A percentile compares a stretch with the other conserved stretches of the same genome.
These are phyloP conservation scores for Xenopus tropicalis DNA, from an alignment of 2,113 vertebrate species.

Conservation along the genomic window UCB_Xtro_10.0 CM004448.2:49099001-49099500, in stretches of 20 bases:
- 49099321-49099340: too few species aligned
- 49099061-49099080: conserved; percentile 27
- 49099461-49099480: too few species aligned
- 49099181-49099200: conserved; percentile 13
- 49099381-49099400: too few species aligned
- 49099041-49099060: conserved; percentile 37
- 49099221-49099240: not conserved
- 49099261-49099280: not conserved
- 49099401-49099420: too few species aligned
- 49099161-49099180: not conserved
- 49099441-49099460: too few species aligned
- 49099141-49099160: conserved; percentile 19
- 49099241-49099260: not conserved
- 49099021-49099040: conserved; percentile 19
- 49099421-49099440: too few species aligned
- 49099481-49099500: too few species aligned
- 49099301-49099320: too few species aligned
- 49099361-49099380: too few species aligned
- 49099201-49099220: not conserved
- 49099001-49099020: conserved; percentile 30
- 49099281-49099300: too few species aligned
- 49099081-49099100: conserved; percentile 12
- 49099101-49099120: conserved; percentile 27
- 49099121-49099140: conserved; percentile 23
- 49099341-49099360: too few species aligned